Evolutionary conservation across 2,113 vertebrate species (phyloP), one percentile per base, ranked within the genome.

Genomic region (Okapia johnstoni): DNA sequence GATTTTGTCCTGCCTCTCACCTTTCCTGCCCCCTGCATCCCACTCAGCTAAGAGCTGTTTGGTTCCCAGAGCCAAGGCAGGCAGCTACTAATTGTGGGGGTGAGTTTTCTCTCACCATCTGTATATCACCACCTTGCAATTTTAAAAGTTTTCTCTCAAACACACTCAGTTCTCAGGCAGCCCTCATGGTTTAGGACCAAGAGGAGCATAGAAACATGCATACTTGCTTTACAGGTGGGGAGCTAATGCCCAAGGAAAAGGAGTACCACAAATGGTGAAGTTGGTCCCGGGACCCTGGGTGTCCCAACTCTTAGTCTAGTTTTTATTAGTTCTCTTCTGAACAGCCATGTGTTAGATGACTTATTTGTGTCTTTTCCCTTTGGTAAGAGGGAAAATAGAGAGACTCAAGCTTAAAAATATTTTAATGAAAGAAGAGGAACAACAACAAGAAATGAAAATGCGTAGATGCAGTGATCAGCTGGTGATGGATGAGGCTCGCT

Each of bases 221-320:
- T 30, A 52, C 8, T 36, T 76, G 23, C 7, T 88, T 83, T 79
- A 55, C 14, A 84, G 43, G 25, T 23, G 17, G 88, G 28, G 17
- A 89, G 43, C 33, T 36, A 36, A 95, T 33, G 2, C 1, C n/a
- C 60, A 70, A 21, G 9, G 48, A 40, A 79, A 93, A 92, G 36
- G 26, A 17, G 43, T 1, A 23, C 6, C 12, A 4, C 2, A 9
- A 15, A 6, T 17, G 28, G 21, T 3, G 54, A 14, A 85, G 26
- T 2, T 43, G n/a, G 5, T 9, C 1, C 21, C 36, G 79, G 19
- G 2, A 7, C 2, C 0, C 15, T 9, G 8, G 1, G 10, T 2
- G 3, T n/a, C 21, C 60, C 17, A 25, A 1, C 16, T 58, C 13
- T 60, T 3, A 6, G 12, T 12, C 6, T 88, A 21, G 14, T 16